Base-by-base conservation (phyloP, 1,140 invertebrate genomes). In the Drosophila sp. region DNA sequence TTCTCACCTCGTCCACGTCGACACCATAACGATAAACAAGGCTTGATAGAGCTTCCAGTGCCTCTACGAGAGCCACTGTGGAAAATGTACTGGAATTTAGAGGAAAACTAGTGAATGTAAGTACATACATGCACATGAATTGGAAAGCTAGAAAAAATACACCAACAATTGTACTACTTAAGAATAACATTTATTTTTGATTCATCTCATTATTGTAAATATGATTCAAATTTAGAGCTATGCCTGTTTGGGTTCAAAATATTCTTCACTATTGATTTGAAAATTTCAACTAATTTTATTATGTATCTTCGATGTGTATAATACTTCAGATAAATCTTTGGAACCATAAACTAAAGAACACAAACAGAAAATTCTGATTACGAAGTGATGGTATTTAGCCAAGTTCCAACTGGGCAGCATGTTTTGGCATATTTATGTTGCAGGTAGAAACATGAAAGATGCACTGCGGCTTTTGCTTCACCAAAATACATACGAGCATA, bases 1-100 rank as follows among this genome's bases (percentile, higher is more conserved):
- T 86, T 86, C 76, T 87, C 83, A 86, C 83, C 83, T 86, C 83
- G 79, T 86, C 82, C 75, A 87, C 83, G 77, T 81, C 80, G 76
- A 87, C 79, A 75, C 67, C 71, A 71, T 65, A 75, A 71, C 72
- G 67, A 75, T 75, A 64, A 66, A 55, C 72, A 60, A 56, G 40
- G 56, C 41, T 32, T 66, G 75, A 69, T 67, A 68, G 60, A 82
- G 74, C 75, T 70, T 41, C 79, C 71, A 66, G 64, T 73, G 70
- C 67, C 66, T 69, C 67, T 78, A 41, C 62, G 64, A 66, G 54
- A 74, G 57, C 67, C 38, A 71, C 73, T 55, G 80, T 66, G 62
- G 79, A 76, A 77, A 81, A 70, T 76, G 3, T 44, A 57, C 40
- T 10, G n/a, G 23, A 50, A 2, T 27, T 27, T 5, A 50, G 6